Conservation (phyloP, 2,888 invertebrate genomes). For the Hesperia comma region DNA sequence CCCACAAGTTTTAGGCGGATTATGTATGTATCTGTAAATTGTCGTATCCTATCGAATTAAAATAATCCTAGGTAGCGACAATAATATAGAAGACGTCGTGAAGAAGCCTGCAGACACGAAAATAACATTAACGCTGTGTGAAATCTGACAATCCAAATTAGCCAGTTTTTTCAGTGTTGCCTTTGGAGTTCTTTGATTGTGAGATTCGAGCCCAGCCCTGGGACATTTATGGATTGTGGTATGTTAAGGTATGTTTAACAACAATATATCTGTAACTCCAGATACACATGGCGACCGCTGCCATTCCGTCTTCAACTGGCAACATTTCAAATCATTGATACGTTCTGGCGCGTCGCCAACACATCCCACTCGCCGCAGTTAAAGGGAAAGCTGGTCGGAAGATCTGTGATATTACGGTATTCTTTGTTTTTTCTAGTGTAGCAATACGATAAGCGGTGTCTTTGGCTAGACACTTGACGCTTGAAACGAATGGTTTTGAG, state of each 20-base stretch:
- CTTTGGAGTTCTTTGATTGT: too few species aligned
- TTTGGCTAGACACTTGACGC: not conserved
- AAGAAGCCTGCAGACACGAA: too few species aligned
- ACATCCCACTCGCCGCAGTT: slow-evolving; percentile 49
- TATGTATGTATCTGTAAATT: too few species aligned
- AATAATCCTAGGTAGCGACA: too few species aligned
- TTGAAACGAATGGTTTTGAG: slow-evolving; percentile 16
- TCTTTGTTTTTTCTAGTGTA: slow-evolving; percentile 17
- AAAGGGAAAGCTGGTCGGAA: slow-evolving; percentile 14
- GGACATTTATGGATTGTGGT: not conserved
- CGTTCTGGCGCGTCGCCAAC: slow-evolving; percentile 66
- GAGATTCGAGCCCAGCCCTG: not conserved
- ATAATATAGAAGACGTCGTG: too few species aligned
- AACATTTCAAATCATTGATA: slow-evolving; percentile 72
- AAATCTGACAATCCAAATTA: too few species aligned
- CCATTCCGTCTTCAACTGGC: slow-evolving; percentile 51
- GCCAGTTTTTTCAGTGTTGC: too few species aligned
- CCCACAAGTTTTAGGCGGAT: too few species aligned
- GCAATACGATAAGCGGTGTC: slow-evolving; percentile 18
- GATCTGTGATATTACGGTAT: slow-evolving; percentile 7
- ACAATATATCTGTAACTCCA: slow-evolving; percentile 8
- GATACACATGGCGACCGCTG: slow-evolving; percentile 11
- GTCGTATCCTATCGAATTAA: too few species aligned
- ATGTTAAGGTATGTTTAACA: slow-evolving; percentile 2
- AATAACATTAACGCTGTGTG: too few species aligned